Percentiles rank a stretch among this genome's conserved stretches.
phyloP scores from a whole-genome alignment of 23 tunicate species.

The Trididemnum nubilum region DNA sequence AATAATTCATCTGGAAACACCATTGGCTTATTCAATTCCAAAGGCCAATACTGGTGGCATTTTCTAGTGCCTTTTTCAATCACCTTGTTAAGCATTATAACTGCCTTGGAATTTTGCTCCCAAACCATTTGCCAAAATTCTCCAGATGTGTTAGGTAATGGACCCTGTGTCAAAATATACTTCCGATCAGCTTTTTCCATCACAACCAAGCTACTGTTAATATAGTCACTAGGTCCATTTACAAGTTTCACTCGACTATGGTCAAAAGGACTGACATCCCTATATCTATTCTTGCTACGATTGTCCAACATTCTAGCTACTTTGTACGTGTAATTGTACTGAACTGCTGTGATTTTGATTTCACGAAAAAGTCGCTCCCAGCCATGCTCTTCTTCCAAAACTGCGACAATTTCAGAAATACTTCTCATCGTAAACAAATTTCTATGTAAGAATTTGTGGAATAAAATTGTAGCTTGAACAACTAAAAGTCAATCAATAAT shows the following conservation, averaged over 20 bases:
- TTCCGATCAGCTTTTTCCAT: constrained; percentile 48
- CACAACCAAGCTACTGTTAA: constrained; percentile 75
- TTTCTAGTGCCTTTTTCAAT: constrained; percentile 87
- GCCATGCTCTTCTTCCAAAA: constrained; percentile 50
- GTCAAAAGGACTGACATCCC: constrained; percentile 95
- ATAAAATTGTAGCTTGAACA: too few species aligned
- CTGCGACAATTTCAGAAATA: constrained; percentile 40
- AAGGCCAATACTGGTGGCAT: constrained; percentile 95
- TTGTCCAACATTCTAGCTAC: constrained; percentile 61
- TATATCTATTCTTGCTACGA: constrained; percentile 76
- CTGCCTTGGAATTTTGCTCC: constrained; percentile 98
- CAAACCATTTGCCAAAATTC: constrained; percentile 99
- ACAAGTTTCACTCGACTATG: constrained; percentile 87
- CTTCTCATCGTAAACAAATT: too few species aligned
- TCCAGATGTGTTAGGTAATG: constrained; percentile 77
- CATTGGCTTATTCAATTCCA: constrained; percentile 44
- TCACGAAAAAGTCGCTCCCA: constrained; percentile 81
- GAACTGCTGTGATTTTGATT: constrained; percentile 52
- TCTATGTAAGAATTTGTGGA: too few species aligned
- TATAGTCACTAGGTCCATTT: constrained; percentile 79
- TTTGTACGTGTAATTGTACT: constrained; percentile 52
- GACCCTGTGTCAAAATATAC: constrained; percentile 96
- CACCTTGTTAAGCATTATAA: constrained; percentile 89
- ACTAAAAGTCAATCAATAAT: background rate
- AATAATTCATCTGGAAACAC: constrained; percentile 46